A percentile compares a stretch with the other conserved stretches of the same genome.
These are phyloP conservation scores for Coleophora deauratella DNA, from an alignment of 2,888 invertebrate genomes.

Conservation along the genomic window DNA sequence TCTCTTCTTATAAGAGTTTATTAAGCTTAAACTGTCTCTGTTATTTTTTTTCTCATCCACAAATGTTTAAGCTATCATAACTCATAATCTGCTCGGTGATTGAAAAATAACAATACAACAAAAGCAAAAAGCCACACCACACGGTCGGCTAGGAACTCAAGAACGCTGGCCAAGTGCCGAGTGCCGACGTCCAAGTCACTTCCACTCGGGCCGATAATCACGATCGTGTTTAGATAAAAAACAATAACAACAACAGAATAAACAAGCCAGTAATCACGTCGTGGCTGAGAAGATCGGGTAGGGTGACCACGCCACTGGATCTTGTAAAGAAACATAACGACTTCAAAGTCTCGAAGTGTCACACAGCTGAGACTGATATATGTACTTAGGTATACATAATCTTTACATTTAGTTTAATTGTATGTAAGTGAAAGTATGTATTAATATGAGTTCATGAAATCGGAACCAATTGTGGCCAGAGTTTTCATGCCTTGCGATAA, in stretches of 20 bases:
- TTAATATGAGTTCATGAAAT: too few species aligned
- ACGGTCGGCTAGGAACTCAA: slow-evolving; percentile 18
- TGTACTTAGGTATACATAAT: too few species aligned
- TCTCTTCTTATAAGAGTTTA: too few species aligned
- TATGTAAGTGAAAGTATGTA: too few species aligned
- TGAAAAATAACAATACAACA: slow-evolving; percentile 18
- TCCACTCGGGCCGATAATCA: slow-evolving; percentile 49
- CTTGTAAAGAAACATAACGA: too few species aligned
- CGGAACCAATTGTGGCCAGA: too few species aligned
- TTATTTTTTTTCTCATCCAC: too few species aligned
- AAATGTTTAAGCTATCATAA: slow-evolving; percentile 10
- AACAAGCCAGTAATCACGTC: slow-evolving; percentile 66
- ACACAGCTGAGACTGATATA: too few species aligned
- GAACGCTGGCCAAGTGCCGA: neutral
- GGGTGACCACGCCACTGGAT: slow-evolving; percentile 20
- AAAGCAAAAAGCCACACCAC: slow-evolving; percentile 28
- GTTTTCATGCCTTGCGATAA: too few species aligned
- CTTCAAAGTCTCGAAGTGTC: too few species aligned
- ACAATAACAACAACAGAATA: slow-evolving; percentile 66
- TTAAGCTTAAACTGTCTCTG: too few species aligned
- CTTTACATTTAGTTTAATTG: too few species aligned
- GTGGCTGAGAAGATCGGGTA: slow-evolving; percentile 41
- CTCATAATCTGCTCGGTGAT: slow-evolving; percentile 5
- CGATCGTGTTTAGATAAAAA: slow-evolving; percentile 71
- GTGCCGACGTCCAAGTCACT: slow-evolving; percentile 40